Evolutionary conservation across 1,140 invertebrate species (phyloP).

Genomic region (Drosophila grimshawi): DNA sequence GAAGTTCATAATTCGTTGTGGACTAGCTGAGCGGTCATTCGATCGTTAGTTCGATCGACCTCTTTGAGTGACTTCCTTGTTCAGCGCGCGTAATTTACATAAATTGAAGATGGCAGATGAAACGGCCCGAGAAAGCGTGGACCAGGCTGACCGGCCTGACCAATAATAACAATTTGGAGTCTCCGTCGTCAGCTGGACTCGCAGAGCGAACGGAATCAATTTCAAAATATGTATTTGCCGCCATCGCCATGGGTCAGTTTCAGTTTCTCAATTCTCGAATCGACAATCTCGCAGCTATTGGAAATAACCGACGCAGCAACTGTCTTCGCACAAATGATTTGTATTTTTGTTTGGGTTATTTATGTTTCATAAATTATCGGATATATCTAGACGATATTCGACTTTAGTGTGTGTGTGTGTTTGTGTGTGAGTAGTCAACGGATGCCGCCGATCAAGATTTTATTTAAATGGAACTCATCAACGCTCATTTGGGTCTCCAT

Average conservation of each 20-base stretch:
- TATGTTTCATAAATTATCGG: constrained; percentile 84
- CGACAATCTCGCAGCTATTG: constrained; percentile 12
- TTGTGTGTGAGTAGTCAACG: constrained; percentile 45
- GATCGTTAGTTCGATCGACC: constrained; percentile 22
- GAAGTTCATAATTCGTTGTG: constrained; percentile 55
- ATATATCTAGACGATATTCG: constrained; percentile 78
- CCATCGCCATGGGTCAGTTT: constrained; percentile 35
- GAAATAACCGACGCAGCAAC: constrained; percentile 42
- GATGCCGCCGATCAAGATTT: constrained; percentile 79
- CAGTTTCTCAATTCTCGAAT: constrained; percentile 5
- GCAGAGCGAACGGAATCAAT: constrained; percentile 41
- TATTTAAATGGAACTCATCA: constrained; percentile 84
- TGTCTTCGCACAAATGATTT: constrained; percentile 82
- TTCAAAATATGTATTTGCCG: constrained; percentile 32
- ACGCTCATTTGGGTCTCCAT: constrained; percentile 69
- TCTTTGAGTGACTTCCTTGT: constrained; percentile 48
- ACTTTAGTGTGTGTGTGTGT: constrained; percentile 18
- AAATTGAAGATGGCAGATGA: constrained; percentile 51
- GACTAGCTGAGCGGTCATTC: constrained; percentile 10
- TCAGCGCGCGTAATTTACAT: constrained; percentile 46
- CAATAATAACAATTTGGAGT: constrained; percentile 27
- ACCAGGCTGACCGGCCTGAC: constrained; percentile 5
- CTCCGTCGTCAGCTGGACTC: constrained; percentile 7
- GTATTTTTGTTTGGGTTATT: constrained; percentile 83
- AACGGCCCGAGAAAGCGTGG: constrained; percentile 32